phyloP scores from a whole-genome alignment of 1,140 invertebrate species.

The Thrips palmi region DNA sequence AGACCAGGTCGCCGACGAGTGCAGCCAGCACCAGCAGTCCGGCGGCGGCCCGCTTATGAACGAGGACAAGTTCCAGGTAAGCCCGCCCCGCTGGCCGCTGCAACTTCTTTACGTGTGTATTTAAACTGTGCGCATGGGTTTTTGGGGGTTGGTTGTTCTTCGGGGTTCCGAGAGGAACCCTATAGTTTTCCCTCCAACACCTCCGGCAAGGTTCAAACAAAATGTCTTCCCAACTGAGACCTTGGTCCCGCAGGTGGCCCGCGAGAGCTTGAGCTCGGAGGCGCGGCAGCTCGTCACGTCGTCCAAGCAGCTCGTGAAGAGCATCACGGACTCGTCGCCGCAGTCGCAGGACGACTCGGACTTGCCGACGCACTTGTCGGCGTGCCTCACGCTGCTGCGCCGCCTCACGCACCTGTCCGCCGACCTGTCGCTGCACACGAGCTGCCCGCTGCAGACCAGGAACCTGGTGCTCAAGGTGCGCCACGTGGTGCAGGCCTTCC shows the following conservation, averaged over 20 bases:
- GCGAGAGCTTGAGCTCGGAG: constrained; percentile 58
- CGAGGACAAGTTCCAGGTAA: constrained; percentile 48
- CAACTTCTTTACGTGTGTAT: too few relatives aligned
- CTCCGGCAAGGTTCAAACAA: too few relatives aligned
- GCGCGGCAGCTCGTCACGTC: constrained; percentile 64
- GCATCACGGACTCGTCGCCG: constrained; percentile 14
- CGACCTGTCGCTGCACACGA: constrained; percentile 49
- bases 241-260: constrained; percentile 46
- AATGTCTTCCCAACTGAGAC: too few relatives aligned
- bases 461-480: constrained; percentile 56
- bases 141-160: too few relatives aligned
- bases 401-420: constrained; percentile 45
- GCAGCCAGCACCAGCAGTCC: constrained; percentile 42
- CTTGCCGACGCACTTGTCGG: constrained; percentile 39
- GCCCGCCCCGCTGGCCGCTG: too few relatives aligned
- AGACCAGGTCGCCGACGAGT: constrained; percentile 45
- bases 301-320: constrained; percentile 61
- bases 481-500: constrained; percentile 17
- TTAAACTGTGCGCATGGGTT: too few relatives aligned
- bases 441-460: constrained; percentile 54
- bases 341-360: constrained; percentile 21
- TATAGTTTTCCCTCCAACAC: too few relatives aligned
- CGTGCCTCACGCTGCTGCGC: constrained; percentile 47
- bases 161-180: too few relatives aligned
- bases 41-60: constrained; percentile 48